These are phyloP conservation scores for Myrmecophaga tridactyla DNA, from an alignment of 2,113 vertebrate species.

Conservation along the genomic window DNA sequence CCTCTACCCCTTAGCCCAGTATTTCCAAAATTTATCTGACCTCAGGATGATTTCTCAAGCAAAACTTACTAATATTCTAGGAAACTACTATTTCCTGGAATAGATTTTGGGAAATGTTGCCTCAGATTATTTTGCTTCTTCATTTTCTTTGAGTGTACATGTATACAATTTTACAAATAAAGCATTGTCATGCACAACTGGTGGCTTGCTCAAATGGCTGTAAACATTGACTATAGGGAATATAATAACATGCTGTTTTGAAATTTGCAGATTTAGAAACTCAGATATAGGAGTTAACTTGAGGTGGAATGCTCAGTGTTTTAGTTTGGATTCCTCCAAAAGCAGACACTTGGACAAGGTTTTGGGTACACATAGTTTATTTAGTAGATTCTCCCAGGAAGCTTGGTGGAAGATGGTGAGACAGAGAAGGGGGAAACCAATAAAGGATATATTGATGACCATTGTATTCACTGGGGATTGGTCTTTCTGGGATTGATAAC, in stretches of 20 bases:
- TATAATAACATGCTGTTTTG: not conserved
- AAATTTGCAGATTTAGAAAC: not conserved
- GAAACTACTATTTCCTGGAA: not conserved
- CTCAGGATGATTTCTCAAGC: not conserved
- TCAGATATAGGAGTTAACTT: not conserved
- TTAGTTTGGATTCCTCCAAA: not conserved
- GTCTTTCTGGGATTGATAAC: not conserved
- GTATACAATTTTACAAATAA: not conserved
- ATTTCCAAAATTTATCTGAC: not conserved
- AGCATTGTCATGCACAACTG: not conserved
- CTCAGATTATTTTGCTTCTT: not conserved
- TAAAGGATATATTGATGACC: not conserved
- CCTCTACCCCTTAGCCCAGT: not conserved
- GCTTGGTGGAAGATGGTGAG: not conserved
- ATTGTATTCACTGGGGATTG: not conserved
- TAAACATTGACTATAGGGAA: not conserved
- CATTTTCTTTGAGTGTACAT: not conserved
- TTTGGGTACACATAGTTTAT: not conserved
- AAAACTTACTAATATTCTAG: too few species aligned
- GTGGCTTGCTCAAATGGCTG: not conserved
- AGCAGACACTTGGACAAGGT: not conserved
- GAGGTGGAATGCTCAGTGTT: not conserved
- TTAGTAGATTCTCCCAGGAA: not conserved
- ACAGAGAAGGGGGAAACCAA: not conserved
- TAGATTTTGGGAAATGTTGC: not conserved